These are phyloP conservation scores for Zaprionus taronus DNA, from an alignment of 1,140 invertebrate genomes.

Conservation along the genomic window DNA sequence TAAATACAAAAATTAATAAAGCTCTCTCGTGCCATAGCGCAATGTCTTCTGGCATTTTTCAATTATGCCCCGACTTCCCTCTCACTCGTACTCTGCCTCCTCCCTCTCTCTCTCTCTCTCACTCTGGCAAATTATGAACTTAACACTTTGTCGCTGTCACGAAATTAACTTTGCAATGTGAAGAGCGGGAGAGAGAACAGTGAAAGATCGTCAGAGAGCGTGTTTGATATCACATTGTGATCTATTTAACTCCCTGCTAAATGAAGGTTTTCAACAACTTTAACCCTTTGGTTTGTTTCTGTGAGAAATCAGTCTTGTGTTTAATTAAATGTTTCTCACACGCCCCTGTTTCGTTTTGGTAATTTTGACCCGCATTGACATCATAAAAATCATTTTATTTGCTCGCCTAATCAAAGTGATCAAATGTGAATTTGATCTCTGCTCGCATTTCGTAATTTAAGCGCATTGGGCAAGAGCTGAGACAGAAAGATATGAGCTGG, in stretches of 20 bases:
- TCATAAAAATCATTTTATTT: constrained; percentile 7
- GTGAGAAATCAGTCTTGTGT: not conserved
- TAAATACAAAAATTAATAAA: constrained; percentile 83
- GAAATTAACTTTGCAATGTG: constrained; percentile 13
- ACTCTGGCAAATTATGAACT: constrained; percentile 73
- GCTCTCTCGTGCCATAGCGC: constrained; percentile 70
- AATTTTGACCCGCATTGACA: not conserved
- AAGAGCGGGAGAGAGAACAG: not conserved
- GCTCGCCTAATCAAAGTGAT: constrained; percentile 4
- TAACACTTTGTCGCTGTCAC: constrained; percentile 65
- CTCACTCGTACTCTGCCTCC: not conserved
- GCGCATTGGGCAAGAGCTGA: not conserved
- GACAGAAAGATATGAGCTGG: not conserved
- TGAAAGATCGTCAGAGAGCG: not conserved
- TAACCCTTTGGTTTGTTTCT: not conserved
- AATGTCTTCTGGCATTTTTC: constrained; percentile 79
- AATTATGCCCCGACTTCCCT: constrained; percentile 50
- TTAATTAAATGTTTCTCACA: constrained; percentile 6
- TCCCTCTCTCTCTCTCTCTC: not conserved
- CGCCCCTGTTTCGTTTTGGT: not conserved
- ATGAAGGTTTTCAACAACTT: not conserved
- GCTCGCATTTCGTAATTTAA: not conserved
- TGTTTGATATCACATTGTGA: not conserved
- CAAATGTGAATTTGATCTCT: not conserved
- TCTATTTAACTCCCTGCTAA: constrained; percentile 2